phyloP scores from a whole-genome alignment of 2,113 vertebrate genomes.

The Oryzias curvinotus region DNA sequence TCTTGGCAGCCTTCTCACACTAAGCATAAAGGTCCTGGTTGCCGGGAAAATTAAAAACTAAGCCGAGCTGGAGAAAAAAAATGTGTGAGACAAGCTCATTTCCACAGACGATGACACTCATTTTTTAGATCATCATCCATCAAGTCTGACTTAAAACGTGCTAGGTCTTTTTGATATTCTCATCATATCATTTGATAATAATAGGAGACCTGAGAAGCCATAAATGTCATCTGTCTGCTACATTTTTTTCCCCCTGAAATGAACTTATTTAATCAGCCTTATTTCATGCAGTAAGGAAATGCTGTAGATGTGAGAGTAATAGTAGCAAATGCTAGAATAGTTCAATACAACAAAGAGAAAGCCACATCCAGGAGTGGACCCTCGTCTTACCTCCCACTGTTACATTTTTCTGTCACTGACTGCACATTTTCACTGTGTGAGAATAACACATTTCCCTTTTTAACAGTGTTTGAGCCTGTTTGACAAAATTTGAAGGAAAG shows the following conservation, averaged over 20 bases:
- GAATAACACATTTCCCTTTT: conserved; percentile 2
- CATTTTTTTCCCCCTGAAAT: conserved; percentile 69
- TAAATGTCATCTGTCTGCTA: conserved; percentile 70
- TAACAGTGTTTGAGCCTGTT: conserved; percentile 3
- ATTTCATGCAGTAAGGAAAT: conserved; percentile 44
- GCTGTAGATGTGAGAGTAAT: conserved; percentile 16
- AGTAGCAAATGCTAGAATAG: conserved; percentile 28
- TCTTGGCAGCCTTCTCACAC: conserved; percentile 7
- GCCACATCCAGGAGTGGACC: conserved; percentile 1
- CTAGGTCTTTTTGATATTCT: conserved; percentile 49
- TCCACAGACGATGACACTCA: conserved; percentile 55
- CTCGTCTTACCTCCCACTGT: neutral
- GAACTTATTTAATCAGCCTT: conserved; percentile 56
- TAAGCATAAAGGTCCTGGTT: conserved; percentile 34
- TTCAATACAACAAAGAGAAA: conserved; percentile 24
- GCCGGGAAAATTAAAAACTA: conserved; percentile 23
- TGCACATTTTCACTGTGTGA: conserved; percentile 8
- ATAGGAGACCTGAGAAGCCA: conserved; percentile 69
- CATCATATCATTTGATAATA: conserved; percentile 76
- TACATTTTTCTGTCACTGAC: conserved; percentile 17
- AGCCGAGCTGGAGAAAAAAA: conserved; percentile 30
- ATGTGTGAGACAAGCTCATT: conserved; percentile 56
- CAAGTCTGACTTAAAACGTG: conserved; percentile 45
- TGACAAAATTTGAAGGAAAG: conserved; percentile 19
- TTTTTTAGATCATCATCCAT: conserved; percentile 48